Evolutionary conservation across 2,797 vertebrate genomes (phyloP).

Genomic region (Sebastes variabilis): DNA sequence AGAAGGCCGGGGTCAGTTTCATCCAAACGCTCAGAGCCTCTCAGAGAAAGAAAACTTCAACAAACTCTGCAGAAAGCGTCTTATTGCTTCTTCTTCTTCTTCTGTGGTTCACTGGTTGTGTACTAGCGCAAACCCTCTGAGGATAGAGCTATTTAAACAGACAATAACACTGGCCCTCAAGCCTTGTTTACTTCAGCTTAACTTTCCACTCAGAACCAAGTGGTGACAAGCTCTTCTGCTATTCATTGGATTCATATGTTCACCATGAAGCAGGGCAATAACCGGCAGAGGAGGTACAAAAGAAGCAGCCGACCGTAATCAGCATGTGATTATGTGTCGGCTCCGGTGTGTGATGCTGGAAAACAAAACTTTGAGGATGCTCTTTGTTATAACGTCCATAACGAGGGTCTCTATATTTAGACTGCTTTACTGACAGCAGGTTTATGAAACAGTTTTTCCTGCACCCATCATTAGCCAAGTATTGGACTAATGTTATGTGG

Average conservation of each 20-base stretch:
- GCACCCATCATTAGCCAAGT: constrained; percentile 29
- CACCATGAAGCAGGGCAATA: constrained; percentile 7
- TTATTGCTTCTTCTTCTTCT: constrained; percentile 5
- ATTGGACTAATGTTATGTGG: constrained; percentile 11
- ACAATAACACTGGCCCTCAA: constrained; percentile 50
- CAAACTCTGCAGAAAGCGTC: constrained; percentile 29
- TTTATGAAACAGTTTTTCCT: constrained; percentile 46
- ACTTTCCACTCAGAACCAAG: constrained; percentile 55
- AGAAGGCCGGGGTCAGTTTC: constrained; percentile 37
- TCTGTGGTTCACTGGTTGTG: constrained; percentile 41
- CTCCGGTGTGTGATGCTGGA: constrained; percentile 38
- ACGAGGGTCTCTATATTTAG: constrained; percentile 56
- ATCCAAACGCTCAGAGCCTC: constrained; percentile 33
- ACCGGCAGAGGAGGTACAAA: constrained; percentile 36
- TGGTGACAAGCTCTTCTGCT: constrained; percentile 22
- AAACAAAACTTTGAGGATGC: constrained; percentile 40
- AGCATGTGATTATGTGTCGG: constrained; percentile 34
- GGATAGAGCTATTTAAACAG: constrained; percentile 62
- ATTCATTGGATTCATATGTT: constrained; percentile 34
- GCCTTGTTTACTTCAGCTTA: constrained; percentile 58
- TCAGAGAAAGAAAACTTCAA: constrained; percentile 14
- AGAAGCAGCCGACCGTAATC: constrained; percentile 43
- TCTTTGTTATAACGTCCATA: constrained; percentile 48
- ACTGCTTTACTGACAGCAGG: constrained; percentile 21
- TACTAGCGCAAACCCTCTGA: constrained; percentile 29